Base-by-base conservation (phyloP, 2,113 vertebrate species). In the Neomonachus schauinslandi region DNA sequence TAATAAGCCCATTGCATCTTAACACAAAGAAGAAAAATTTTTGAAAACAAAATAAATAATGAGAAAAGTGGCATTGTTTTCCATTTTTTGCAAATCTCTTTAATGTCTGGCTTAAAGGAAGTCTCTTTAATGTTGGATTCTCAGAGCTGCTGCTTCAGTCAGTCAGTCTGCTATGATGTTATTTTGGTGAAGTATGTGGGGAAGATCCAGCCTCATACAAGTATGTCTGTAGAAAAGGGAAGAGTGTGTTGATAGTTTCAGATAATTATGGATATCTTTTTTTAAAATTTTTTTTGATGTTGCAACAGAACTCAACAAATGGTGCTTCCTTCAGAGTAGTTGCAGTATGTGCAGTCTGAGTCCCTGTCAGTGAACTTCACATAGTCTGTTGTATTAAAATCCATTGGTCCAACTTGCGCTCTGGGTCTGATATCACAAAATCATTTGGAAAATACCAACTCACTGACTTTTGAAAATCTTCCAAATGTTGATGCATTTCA, bases 401-500 rank as follows among this genome's bases (percentile, higher is more conserved):
- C 22, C 14, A 46, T 57, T 92, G 42, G 12, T 86, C 26, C 31
- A 2, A 51, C 82, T 94, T 95, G 12, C 9, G 33, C 26, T 89
- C 65, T 28, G 10, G 6, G 19, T 3, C 39, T 83, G 81, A 76
- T 94, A 95, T 96, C 88, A 28, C 76, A 85, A 84, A 39, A 42
- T 67, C 42, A 83, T 69, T 89, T 89, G 59, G 57, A 94, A 98
- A 91, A 90, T 81, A 79, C 12, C 81, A 22, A 76, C 15, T 97
- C 19, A 22, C 57, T 65, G n/a, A 72, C 7, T 80, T 96, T 97
- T 92, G 10, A 86, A 95, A 91, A 53, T 91, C 63, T 94, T 94
- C 89, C n/a, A 97, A 95, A 90, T 95, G 59, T n/a, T 95, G 65
- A 33, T 49, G 57, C n/a, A 22, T 95, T 85, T 90, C 55, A 89